Conservation (phyloP, 2,113 vertebrate species). For the Tyrannus savana region DNA sequence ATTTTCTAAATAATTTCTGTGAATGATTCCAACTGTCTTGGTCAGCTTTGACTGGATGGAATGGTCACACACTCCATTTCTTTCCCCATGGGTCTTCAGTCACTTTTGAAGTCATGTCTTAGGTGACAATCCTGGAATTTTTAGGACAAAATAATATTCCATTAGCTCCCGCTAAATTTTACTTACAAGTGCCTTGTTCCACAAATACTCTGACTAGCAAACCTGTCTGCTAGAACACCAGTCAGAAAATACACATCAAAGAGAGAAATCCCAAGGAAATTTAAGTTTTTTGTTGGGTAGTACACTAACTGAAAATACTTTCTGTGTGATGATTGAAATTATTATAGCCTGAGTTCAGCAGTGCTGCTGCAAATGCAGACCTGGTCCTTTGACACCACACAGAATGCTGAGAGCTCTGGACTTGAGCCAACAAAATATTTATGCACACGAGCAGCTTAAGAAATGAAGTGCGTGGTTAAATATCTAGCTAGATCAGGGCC, state of each 20-base stretch:
- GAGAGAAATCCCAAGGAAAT: not conserved
- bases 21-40: not conserved
- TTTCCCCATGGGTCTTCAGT: not conserved
- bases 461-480: conserved; percentile 17
- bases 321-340: not conserved
- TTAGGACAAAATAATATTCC: not conserved
- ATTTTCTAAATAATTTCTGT: conserved; percentile 20
- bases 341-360: conserved; percentile 9
- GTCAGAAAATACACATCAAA: not conserved
- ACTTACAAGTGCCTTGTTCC: not conserved
- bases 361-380: not conserved
- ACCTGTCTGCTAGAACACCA: not conserved
- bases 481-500: conserved; percentile 17
- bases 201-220: not conserved
- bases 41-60: not conserved
- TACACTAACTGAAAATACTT: not conserved
- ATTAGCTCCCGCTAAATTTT: not conserved
- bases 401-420: conserved; percentile 14
- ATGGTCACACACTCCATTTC: not conserved
- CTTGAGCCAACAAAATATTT: conserved; percentile 21
- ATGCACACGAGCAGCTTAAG: conserved; percentile 15
- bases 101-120: not conserved
- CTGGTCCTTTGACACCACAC: conserved; percentile 9
- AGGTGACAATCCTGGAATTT: not conserved
- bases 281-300: not conserved